These are phyloP conservation scores for Ceratitis capitata DNA, from an alignment of 1,140 invertebrate genomes.

Conservation along the genomic window DNA sequence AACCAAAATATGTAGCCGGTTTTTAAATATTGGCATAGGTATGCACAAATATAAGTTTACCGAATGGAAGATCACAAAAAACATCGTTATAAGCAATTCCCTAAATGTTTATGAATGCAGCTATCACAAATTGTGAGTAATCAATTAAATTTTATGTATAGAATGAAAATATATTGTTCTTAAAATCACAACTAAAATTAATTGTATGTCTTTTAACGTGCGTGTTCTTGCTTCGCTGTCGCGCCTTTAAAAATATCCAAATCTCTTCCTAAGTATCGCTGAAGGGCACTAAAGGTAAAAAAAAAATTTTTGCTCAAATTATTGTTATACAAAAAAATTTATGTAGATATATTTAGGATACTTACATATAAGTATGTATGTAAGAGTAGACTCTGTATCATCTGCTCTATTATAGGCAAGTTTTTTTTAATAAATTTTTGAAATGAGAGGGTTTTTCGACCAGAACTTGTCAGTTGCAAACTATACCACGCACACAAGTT, in stretches of 20 bases:
- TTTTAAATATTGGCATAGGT: background rate
- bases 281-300: background rate
- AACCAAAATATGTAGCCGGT: background rate
- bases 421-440: background rate
- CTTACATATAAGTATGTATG: background rate
- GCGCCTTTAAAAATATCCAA: background rate
- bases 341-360: background rate
- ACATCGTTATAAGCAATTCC: background rate
- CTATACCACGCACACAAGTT: background rate
- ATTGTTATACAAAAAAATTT: background rate
- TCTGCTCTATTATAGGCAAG: background rate
- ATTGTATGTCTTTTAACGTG: slow-evolving; percentile 18
- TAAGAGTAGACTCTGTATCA: background rate
- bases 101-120: background rate
- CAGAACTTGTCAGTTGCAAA: background rate
- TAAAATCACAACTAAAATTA: background rate
- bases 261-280: background rate
- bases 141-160: background rate
- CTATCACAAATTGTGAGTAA: background rate
- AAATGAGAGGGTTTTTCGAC: background rate
- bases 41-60: background rate
- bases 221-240: slow-evolving; percentile 27
- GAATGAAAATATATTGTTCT: background rate
- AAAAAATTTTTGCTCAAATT: slow-evolving; percentile 18
- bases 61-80: background rate